A percentile compares a stretch with the other conserved stretches of the same genome.
Conservation (phyloP, 2,888 invertebrate species). For the Bugula neritina region DNA sequence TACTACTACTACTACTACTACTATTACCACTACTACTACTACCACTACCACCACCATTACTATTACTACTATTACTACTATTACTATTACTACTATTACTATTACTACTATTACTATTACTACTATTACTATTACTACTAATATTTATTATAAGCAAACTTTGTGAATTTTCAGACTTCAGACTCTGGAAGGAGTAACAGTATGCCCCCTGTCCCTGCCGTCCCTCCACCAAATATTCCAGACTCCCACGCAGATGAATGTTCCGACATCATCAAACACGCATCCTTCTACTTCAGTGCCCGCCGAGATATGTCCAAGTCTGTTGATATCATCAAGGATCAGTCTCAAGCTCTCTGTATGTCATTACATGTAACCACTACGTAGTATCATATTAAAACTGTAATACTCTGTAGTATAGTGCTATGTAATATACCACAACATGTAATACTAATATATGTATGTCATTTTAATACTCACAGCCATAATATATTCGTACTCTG, state of each 20-base stretch:
- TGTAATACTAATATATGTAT: not conserved
- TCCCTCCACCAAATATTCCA: not conserved
- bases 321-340: not conserved
- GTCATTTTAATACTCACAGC: not conserved
- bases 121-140: no score
- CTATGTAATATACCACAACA: not conserved
- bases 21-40: no score
- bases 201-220: not conserved
- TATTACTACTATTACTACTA: no score
- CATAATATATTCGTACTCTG: not conserved
- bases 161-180: not conserved
- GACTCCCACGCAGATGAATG: not conserved
- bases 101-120: no score
- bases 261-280: no score
- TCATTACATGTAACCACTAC: no score
- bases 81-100: slow-evolving; percentile 1
- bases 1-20: no score
- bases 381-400: no score
- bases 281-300: no score
- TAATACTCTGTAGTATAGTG: not conserved
- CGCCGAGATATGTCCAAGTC: not conserved
- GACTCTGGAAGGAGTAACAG: slow-evolving; percentile 21
- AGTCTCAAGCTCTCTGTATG: not conserved
- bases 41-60: no score
- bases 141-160: no score